Evolutionary conservation across 2,797 vertebrate genomes (phyloP), one percentile per base, ranked within the genome.

Genomic region (Hafferia zeledoni): DNA sequence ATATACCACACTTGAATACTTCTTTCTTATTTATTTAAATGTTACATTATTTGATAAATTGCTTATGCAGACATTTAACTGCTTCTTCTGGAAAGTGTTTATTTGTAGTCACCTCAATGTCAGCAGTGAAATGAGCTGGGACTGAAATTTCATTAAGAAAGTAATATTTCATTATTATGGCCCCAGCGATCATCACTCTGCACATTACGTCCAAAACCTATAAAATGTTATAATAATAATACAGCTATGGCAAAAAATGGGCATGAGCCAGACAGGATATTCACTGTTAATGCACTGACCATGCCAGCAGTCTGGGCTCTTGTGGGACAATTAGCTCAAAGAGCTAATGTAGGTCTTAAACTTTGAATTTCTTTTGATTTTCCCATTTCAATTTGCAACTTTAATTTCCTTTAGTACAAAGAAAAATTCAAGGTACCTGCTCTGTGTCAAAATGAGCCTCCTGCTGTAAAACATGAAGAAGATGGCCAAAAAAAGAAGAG

Each of bases 141-240:
- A 86, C 96, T 93, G 89, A 97, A 95, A 96, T 97, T 96, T 97
- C 97, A 96, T 96, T 96, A 97, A 96, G 95, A 93, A 97, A 97
- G 94, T 60, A 35, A 44, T 97, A 97, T 97, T 97, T 98, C 95
- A 98, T 94, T 95, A 43, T 86, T 95, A 94, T 64, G 50, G 88
- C 35, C 87, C 80, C 93, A 96, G 94, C 53, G 70, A 95, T 96
- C 96, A 90, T 96, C 93, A 77, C 89, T 87, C 24, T 79, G 83
- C 93, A 83, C 33, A 57, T 81, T 64, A 88, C 85, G 46, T 33
- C 68, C 41, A 72, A 72, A 94, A 55, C 41, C 31, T 75, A 70
- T 65, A 75, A 87, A 86, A 88, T 61, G 50, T 75, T 72, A 68
- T 91, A 56, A 57, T 57, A 92, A 69, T 77, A 87, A 71, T 64